phyloP scores from a whole-genome alignment of 2,888 invertebrate species.

The Imbricaverruca yamaguchii region DNA sequence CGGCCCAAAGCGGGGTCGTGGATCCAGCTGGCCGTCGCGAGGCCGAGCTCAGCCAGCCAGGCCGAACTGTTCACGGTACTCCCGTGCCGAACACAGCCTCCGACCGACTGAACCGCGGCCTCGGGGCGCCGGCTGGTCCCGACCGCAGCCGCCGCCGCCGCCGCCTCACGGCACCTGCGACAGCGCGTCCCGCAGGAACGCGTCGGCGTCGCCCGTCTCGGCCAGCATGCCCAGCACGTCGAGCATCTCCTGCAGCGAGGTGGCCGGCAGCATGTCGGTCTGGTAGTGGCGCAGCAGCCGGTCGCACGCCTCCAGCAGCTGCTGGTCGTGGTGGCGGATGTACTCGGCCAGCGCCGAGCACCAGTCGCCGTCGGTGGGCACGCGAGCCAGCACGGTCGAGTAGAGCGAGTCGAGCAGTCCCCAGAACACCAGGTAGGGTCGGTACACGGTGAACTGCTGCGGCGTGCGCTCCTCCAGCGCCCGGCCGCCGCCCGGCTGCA shows the following conservation, averaged over 20 bases:
- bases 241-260: conserved; percentile 84
- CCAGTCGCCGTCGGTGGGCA: conserved; percentile 61
- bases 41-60: too few species aligned
- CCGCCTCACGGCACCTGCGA: background rate
- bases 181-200: conserved; percentile 18
- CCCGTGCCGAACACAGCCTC: too few species aligned
- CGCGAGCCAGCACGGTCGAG: conserved; percentile 58
- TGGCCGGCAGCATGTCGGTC: conserved; percentile 81
- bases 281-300: conserved; percentile 70
- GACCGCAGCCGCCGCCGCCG: background rate
- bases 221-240: conserved; percentile 69
- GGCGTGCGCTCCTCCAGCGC: conserved; percentile 47
- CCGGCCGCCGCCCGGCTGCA: conserved; percentile 49
- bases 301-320: conserved; percentile 78
- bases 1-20: too few species aligned
- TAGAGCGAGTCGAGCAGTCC: conserved; percentile 79
- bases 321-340: conserved; percentile 88
- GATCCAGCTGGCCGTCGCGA: too few species aligned
- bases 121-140: background rate
- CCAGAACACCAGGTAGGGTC: conserved; percentile 75
- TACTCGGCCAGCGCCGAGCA: conserved; percentile 81
- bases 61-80: too few species aligned
- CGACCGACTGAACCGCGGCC: too few species aligned
- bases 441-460: conserved; percentile 71
- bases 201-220: background rate